Evolutionary conservation across 2,888 invertebrate genomes (phyloP).

Genomic region (Neoascia interrupta): DNA sequence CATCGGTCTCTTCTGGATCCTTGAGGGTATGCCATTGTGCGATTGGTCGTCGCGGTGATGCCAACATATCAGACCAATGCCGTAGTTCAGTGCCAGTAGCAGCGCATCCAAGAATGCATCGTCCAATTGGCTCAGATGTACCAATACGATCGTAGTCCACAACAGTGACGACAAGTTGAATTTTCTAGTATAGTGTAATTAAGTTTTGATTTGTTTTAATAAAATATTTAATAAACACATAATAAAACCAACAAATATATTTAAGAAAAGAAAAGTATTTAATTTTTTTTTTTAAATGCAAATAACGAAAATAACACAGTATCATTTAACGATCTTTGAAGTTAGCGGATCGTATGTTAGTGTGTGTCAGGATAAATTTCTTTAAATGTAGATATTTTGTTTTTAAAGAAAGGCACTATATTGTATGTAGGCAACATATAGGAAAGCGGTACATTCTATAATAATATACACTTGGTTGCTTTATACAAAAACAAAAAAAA

Average conservation of each 20-base stretch:
- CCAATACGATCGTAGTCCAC: slow-evolving; percentile 99
- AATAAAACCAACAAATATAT: slow-evolving; percentile 9
- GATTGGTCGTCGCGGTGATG: slow-evolving; percentile 98
- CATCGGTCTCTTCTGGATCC: slow-evolving; percentile 91
- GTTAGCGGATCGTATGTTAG: slow-evolving; percentile 12
- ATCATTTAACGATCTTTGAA: slow-evolving; percentile 8
- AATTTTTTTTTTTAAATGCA: not conserved
- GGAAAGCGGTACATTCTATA: slow-evolving; percentile 52
- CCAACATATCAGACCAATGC: slow-evolving; percentile 99
- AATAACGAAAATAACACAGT: slow-evolving; percentile 13
- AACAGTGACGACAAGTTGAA: slow-evolving; percentile 98
- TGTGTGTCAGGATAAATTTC: too few species aligned
- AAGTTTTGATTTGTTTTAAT: slow-evolving; percentile 7
- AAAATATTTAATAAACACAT: slow-evolving; percentile 41
- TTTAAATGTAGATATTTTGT: slow-evolving; percentile 23
- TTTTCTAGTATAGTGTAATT: slow-evolving; percentile 86
- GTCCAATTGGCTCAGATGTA: slow-evolving; percentile 99
- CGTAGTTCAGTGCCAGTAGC: slow-evolving; percentile 98
- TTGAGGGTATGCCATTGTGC: slow-evolving; percentile 99
- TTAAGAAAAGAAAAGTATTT: slow-evolving; percentile 26
- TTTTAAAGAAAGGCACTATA: slow-evolving; percentile 6
- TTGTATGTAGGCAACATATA: slow-evolving; percentile 57
- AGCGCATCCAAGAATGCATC: slow-evolving; percentile 97
- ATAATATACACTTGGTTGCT: slow-evolving; percentile 36
- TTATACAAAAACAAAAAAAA: slow-evolving; percentile 29